phyloP scores from a whole-genome alignment of 2,797 vertebrate genomes.

The Crenuchus spilurus region DNA sequence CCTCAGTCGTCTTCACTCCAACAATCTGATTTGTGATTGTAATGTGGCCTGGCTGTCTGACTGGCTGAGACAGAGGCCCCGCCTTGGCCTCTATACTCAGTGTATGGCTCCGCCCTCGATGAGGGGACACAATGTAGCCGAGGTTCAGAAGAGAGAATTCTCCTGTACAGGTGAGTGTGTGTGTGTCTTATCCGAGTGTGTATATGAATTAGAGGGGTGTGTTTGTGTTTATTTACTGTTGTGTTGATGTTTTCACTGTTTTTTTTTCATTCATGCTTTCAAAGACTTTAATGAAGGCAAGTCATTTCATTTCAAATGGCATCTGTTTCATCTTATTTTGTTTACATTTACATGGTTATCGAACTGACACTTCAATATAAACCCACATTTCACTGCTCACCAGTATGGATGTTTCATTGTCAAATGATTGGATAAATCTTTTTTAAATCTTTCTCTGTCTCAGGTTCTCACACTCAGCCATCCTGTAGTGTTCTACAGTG shows the following conservation, averaged over 20 bases:
- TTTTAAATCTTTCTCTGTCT: constrained; percentile 15
- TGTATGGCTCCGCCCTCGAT: constrained; percentile 92
- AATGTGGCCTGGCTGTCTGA: constrained; percentile 96
- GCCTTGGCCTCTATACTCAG: constrained; percentile 95
- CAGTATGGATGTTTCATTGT: too few relatives aligned
- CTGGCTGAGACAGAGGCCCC: constrained; percentile 94
- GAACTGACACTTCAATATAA: too few relatives aligned
- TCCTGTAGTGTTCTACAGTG: constrained; percentile 97
- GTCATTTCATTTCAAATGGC: constrained; percentile 63
- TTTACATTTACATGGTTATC: background rate
- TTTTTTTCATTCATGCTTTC: constrained; percentile 72
- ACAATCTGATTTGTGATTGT: constrained; percentile 96
- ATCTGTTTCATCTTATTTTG: background rate
- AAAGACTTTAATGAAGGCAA: constrained; percentile 94
- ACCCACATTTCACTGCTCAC: too few relatives aligned
- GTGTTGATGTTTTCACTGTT: constrained; percentile 19
- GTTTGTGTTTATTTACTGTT: constrained; percentile 44
- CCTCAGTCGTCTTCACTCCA: constrained; percentile 93
- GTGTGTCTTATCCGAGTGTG: constrained; percentile 57
- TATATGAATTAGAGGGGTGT: constrained; percentile 67
- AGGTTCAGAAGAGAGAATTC: constrained; percentile 97
- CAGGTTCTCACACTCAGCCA: constrained; percentile 91
- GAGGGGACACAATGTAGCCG: constrained; percentile 93
- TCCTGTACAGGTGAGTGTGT: constrained; percentile 87
- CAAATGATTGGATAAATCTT: too few relatives aligned